phyloP scores from a whole-genome alignment of 2,797 vertebrate genomes.

The Ctenosaura bakeri region DNA sequence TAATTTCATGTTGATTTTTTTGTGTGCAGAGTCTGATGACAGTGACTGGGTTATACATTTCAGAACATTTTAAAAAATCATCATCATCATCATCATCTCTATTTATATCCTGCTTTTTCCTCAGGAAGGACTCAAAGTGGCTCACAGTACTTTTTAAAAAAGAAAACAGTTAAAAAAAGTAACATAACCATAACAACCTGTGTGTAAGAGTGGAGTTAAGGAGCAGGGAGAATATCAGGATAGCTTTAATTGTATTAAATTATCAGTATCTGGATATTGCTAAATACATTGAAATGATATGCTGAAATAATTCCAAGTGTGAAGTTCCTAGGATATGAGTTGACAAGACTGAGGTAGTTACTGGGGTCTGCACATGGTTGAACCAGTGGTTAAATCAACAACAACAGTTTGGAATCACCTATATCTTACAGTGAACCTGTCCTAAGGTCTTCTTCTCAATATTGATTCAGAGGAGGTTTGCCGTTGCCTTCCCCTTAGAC shows the following conservation, averaged over 20 bases:
- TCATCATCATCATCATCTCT: no score
- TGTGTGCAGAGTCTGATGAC: slow-evolving; percentile 52
- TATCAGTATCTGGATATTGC: slow-evolving; percentile 16
- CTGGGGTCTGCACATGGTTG: neutral
- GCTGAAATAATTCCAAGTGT: neutral
- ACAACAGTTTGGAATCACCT: no score
- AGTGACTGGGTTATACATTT: slow-evolving; percentile 45
- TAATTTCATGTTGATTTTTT: slow-evolving; percentile 48
- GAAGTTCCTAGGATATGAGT: neutral
- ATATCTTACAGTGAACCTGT: no score
- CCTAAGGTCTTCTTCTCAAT: no score
- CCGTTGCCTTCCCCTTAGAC: no score
- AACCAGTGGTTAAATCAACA: neutral
- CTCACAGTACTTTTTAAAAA: no score
- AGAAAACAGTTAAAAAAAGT: no score
- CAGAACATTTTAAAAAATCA: slow-evolving; percentile 34
- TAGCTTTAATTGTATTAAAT: slow-evolving; percentile 22
- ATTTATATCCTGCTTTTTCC: no score
- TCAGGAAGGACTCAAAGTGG: no score
- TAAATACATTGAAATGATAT: neutral
- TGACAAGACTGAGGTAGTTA: neutral
- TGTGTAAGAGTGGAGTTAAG: neutral
- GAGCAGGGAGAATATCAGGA: slow-evolving; percentile 13
- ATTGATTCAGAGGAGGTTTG: no score
- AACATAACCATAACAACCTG: slow-evolving; percentile 40